Conservation (phyloP, 1,140 invertebrate species). For the Drosophila trapezifrons region DNA sequence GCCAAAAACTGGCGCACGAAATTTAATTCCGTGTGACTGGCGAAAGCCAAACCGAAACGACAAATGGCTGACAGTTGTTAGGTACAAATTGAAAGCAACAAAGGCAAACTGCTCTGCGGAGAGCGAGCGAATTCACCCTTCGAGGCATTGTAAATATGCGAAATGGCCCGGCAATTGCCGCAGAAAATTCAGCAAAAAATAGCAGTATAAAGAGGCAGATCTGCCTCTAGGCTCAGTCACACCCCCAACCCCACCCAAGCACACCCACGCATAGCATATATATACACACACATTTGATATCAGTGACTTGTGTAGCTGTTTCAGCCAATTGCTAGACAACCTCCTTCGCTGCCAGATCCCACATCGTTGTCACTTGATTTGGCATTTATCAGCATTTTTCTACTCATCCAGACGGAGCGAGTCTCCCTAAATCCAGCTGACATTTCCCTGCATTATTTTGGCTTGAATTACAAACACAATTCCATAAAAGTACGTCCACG, state of each 20-base stretch:
- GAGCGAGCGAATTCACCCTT: slow-evolving; percentile 41
- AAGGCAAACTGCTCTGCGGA: slow-evolving; percentile 32
- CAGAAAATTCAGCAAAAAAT: slow-evolving; percentile 43
- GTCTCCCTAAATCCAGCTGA: slow-evolving; percentile 26
- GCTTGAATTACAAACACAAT: slow-evolving; percentile 32
- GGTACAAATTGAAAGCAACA: slow-evolving; percentile 63
- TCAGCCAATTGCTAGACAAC: slow-evolving; percentile 66
- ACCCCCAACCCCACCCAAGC: slow-evolving; percentile 19
- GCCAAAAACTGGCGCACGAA: slow-evolving; percentile 59
- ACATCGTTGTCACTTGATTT: slow-evolving; percentile 79
- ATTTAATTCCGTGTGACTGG: slow-evolving; percentile 62
- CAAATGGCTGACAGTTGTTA: slow-evolving; percentile 60
- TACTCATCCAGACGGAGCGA: slow-evolving; percentile 27
- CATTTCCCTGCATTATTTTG: slow-evolving; percentile 47
- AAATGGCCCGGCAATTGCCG: slow-evolving; percentile 56
- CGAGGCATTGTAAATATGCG: slow-evolving; percentile 53
- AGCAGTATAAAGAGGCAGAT: slow-evolving; percentile 37
- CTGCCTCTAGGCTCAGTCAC: slow-evolving; percentile 49
- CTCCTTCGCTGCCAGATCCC: slow-evolving; percentile 40
- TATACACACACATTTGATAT: slow-evolving; percentile 61
- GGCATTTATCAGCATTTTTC: slow-evolving; percentile 77
- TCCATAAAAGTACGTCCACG: slow-evolving; percentile 26
- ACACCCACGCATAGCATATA: slow-evolving; percentile 20
- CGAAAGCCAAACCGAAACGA: slow-evolving; percentile 46
- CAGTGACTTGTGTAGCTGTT: slow-evolving; percentile 62